Evolutionary conservation across 2,797 vertebrate genomes (phyloP).

Genomic region (Hylomyscus alleni): DNA sequence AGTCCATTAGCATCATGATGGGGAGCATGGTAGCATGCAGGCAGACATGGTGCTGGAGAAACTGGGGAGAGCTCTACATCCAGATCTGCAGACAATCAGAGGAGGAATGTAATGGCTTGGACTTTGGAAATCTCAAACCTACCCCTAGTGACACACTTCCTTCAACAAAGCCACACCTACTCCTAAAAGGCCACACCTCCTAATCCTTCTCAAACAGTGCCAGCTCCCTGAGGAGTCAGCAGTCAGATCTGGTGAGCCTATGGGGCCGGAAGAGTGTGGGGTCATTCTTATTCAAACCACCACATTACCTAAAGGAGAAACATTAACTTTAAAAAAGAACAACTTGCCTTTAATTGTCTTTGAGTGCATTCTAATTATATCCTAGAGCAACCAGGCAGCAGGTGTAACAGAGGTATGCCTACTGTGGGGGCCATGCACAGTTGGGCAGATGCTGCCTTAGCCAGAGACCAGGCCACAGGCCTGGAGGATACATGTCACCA

Average conservation of each 20-base stretch:
- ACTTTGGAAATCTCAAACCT: background rate
- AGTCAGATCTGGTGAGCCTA: background rate
- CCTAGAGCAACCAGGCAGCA: background rate
- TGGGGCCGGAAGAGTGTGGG: too few species aligned
- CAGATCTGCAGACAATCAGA: background rate
- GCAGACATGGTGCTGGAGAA: background rate
- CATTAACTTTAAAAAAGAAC: background rate
- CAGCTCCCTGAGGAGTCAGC: background rate
- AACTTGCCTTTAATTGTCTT: background rate
- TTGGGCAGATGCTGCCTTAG: background rate
- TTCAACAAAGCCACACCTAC: background rate
- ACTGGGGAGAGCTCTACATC: background rate
- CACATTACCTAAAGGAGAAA: background rate
- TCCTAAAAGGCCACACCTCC: background rate
- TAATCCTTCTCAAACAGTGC: background rate
- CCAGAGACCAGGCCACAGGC: background rate
- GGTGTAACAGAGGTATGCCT: background rate
- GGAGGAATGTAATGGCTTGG: background rate
- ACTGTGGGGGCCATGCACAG: background rate
- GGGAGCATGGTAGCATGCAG: background rate
- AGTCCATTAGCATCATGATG: background rate
- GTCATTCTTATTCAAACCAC: background rate
- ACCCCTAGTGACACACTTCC: background rate
- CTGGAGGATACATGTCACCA: background rate
- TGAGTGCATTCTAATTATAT: background rate